Evolutionary conservation across 2,797 vertebrate species (phyloP).

Genomic region (Nasua narica): DNA sequence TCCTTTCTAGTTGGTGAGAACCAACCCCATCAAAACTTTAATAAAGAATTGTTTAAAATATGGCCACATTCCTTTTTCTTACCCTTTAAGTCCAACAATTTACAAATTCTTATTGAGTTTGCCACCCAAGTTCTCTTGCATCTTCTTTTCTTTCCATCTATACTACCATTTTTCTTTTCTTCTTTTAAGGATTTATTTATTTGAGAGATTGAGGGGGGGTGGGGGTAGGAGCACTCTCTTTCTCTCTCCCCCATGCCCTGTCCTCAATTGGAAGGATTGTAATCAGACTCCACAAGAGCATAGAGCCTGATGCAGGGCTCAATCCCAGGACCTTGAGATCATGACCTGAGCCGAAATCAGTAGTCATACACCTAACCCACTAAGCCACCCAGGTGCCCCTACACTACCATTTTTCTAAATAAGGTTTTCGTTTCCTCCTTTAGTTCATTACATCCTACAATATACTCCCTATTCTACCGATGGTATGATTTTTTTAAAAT

Average conservation of each 20-base stretch:
- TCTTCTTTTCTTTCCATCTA: background rate
- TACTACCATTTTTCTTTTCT: background rate
- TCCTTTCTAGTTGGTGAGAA: background rate
- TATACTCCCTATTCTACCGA: background rate
- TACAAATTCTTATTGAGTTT: background rate
- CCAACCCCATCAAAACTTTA: background rate
- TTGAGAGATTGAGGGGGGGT: too few relatives aligned
- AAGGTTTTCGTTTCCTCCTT: background rate
- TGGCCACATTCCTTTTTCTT: background rate
- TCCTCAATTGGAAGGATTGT: background rate
- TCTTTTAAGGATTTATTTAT: background rate
- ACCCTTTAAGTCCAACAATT: background rate
- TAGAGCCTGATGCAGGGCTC: background rate
- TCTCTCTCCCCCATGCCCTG: too few relatives aligned
- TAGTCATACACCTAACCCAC: background rate
- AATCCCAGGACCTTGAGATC: background rate
- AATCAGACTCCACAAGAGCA: background rate
- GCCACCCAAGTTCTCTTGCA: background rate
- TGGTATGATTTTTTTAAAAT: background rate
- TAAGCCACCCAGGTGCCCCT: background rate
- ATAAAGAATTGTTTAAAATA: background rate
- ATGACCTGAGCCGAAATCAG: background rate
- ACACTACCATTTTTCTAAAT: background rate
- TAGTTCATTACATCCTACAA: background rate
- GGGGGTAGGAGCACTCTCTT: too few relatives aligned